phyloP scores from a whole-genome alignment of 2,113 vertebrate species.

The Sigmodon hispidus region DNA sequence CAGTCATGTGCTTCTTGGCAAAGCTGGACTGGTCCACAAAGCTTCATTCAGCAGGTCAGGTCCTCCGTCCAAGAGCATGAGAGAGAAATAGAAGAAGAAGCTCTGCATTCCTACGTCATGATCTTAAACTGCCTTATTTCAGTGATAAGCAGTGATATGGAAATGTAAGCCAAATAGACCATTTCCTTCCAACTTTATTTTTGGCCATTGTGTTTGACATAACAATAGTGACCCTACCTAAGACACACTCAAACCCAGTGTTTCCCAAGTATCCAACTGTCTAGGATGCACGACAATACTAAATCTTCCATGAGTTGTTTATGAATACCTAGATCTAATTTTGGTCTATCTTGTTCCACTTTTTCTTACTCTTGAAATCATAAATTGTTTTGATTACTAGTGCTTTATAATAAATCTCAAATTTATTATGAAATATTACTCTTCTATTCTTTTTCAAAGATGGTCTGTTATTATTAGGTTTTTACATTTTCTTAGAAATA shows the following conservation, averaged over 20 bases:
- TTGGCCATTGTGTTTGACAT: neutral
- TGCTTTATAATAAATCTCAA: neutral
- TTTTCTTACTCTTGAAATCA: neutral
- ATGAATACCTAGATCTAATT: neutral
- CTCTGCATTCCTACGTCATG: too few relatives aligned
- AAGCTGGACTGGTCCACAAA: too few relatives aligned
- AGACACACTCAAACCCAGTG: neutral
- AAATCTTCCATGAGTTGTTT: neutral
- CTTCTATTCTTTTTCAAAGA: neutral
- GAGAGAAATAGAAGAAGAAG: too few relatives aligned
- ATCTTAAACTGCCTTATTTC: too few relatives aligned
- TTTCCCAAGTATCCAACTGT: neutral
- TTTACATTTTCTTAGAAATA: neutral
- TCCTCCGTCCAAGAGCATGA: too few relatives aligned
- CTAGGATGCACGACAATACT: neutral
- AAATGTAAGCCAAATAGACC: neutral
- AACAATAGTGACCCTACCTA: neutral
- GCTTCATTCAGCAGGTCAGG: too few relatives aligned
- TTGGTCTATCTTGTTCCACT: neutral
- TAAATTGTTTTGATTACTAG: neutral
- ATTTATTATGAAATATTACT: neutral
- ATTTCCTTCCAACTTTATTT: neutral
- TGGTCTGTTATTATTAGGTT: neutral
- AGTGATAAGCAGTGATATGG: neutral
- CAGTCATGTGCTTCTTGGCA: too few relatives aligned